Percentiles rank a stretch among this genome's conserved stretches.
Evolutionary conservation across 2,113 vertebrate genomes (phyloP).

Genomic region (Heterochromis multidens): DNA sequence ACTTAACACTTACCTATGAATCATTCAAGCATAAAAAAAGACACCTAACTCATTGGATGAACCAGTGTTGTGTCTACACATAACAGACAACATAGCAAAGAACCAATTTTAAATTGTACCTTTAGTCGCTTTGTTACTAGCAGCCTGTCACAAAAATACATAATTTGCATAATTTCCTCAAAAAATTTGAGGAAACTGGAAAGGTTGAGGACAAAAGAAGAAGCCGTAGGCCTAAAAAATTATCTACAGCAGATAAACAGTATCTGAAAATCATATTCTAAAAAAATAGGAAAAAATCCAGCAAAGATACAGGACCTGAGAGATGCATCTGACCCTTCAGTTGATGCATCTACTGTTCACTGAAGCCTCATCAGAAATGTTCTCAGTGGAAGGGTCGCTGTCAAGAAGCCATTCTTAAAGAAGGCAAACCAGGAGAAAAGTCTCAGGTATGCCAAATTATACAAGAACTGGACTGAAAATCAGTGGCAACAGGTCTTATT

Average conservation of each 20-base stretch:
- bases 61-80: not conserved
- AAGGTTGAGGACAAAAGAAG: not conserved
- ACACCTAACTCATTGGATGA: not conserved
- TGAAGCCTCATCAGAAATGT: no score
- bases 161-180: not conserved
- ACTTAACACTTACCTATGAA: not conserved
- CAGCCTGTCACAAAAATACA: not conserved
- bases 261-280: not conserved
- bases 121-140: not conserved
- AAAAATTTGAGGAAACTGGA: not conserved
- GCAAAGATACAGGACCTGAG: not conserved
- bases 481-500: no score
- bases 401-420: no score
- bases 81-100: not conserved
- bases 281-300: not conserved
- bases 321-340: no score
- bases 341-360: no score
- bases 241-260: not conserved
- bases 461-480: no score
- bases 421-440: not conserved
- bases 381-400: no score
- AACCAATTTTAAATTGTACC: not conserved
- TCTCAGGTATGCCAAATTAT: accelerated
- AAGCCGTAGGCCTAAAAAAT: not conserved
- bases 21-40: not conserved